phyloP scores from a whole-genome alignment of 2,888 invertebrate genomes.

The Conchocele bisecta region DNA sequence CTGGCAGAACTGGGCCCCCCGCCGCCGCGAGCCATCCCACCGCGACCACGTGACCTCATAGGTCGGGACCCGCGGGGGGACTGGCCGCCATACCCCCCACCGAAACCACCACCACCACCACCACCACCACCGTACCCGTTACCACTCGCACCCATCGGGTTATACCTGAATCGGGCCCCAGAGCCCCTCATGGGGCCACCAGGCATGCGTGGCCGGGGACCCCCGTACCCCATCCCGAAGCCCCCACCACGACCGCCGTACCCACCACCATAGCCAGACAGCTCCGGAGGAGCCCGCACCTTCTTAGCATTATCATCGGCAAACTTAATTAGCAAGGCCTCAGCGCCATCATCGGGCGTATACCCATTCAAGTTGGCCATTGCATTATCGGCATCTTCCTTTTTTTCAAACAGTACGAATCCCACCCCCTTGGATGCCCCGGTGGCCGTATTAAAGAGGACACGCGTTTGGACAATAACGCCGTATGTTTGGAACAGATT shows the following conservation, averaged over 20 bases:
- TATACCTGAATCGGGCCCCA: conserved; percentile 55
- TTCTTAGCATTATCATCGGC: conserved; percentile 89
- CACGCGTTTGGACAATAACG: conserved; percentile 94
- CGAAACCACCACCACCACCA: conserved; percentile 29
- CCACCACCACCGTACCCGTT: conserved; percentile 35
- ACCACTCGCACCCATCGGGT: conserved; percentile 58
- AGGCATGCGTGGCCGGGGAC: conserved; percentile 18
- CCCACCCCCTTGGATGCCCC: conserved; percentile 95
- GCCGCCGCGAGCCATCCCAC: conserved; percentile 8
- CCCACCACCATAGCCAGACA: conserved; percentile 19
- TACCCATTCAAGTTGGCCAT: conserved; percentile 91
- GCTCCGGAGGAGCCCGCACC: conserved; percentile 62
- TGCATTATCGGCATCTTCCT: conserved; percentile 94
- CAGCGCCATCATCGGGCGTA: conserved; percentile 91
- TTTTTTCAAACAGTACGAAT: conserved; percentile 91
- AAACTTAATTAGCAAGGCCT: conserved; percentile 92
- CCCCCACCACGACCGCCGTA: conserved; percentile 24
- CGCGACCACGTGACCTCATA: no score
- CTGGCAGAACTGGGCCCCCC: conserved; percentile 5
- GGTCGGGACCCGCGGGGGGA: not conserved
- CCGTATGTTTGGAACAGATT: conserved; percentile 94
- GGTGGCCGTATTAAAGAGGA: conserved; percentile 93
- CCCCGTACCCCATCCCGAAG: conserved; percentile 6
- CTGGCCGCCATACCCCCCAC: conserved; percentile 28
- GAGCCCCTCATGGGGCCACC: conserved; percentile 61